Conservation (phyloP, 2,888 invertebrate species). For the Marasmarcha lunaedactyla region DNA sequence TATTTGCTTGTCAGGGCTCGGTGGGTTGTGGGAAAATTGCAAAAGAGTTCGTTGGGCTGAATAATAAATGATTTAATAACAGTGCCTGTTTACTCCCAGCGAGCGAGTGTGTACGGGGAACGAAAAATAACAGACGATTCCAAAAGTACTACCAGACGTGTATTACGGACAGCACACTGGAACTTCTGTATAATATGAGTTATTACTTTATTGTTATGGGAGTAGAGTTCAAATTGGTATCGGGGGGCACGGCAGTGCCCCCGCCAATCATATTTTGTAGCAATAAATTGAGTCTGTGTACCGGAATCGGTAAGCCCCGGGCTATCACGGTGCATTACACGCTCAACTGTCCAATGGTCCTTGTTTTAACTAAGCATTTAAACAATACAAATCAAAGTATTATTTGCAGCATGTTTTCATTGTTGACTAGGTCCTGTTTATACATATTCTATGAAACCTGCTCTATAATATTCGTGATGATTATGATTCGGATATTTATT, state of each 20-base stretch:
- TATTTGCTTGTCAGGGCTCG: constrained; percentile 6
- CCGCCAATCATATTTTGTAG: constrained; percentile 20
- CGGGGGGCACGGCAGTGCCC: too few species aligned
- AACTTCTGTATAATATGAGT: too few species aligned
- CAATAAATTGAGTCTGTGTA: too few species aligned
- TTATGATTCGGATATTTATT: too few species aligned
- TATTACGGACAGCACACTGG: too few species aligned
- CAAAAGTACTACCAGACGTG: constrained; percentile 25
- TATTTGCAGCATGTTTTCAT: too few species aligned
- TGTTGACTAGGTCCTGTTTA: too few species aligned
- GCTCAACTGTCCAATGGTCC: background rate
- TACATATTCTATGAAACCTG: too few species aligned
- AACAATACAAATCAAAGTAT: too few species aligned
- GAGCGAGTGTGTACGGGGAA: constrained; percentile 29
- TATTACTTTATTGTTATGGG: too few species aligned
- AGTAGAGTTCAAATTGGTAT: constrained; percentile 13
- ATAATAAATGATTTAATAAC: constrained; percentile 71
- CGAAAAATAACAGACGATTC: constrained; percentile 63
- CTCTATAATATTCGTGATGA: too few species aligned
- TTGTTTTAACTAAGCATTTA: too few species aligned
- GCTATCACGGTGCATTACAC: background rate
- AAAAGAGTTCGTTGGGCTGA: constrained; percentile 65
- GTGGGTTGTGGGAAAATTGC: constrained; percentile 59
- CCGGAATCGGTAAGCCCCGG: background rate
- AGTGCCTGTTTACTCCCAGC: constrained; percentile 59